phyloP scores from a whole-genome alignment of 2,888 invertebrate species.

The Stegana nigrithorax region DNA sequence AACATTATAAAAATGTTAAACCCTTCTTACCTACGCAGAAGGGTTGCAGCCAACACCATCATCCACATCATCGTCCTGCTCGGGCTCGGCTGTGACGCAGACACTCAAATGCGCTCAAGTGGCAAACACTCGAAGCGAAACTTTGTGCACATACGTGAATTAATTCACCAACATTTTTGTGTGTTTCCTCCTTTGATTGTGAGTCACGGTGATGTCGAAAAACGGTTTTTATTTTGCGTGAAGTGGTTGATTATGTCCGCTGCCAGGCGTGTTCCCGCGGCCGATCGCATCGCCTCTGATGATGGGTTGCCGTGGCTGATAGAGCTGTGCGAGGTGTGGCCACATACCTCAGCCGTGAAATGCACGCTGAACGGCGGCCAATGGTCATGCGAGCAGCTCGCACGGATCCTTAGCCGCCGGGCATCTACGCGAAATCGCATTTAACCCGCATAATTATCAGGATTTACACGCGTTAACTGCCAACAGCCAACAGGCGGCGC shows the following conservation, averaged over 20 bases:
- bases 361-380: conserved; percentile 31
- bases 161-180: not conserved
- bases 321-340: conserved; percentile 45
- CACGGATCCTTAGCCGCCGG: not conserved
- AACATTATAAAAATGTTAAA: conserved; percentile 45
- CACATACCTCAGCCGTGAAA: conserved; percentile 54
- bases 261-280: too few relatives aligned
- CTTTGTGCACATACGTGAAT: not conserved
- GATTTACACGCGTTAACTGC: conserved; percentile 53
- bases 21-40: conserved; percentile 6
- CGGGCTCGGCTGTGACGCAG: too few relatives aligned
- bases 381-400: conserved; percentile 31
- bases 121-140: conserved; percentile 2
- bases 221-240: conserved; percentile 34
- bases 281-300: not conserved
- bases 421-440: conserved; percentile 27
- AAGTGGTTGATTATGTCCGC: conserved; percentile 55
- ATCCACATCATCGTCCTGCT: too few relatives aligned
- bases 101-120: conserved; percentile 2
- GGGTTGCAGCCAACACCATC: conserved; percentile 35
- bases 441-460: conserved; percentile 61
- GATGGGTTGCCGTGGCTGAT: conserved; percentile 33
- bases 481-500: too few relatives aligned
- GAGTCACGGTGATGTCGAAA: too few relatives aligned
- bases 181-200: too few relatives aligned